These are phyloP conservation scores for Myripristis murdjan DNA, from an alignment of 2,797 vertebrate species.

Conservation along the genomic window DNA sequence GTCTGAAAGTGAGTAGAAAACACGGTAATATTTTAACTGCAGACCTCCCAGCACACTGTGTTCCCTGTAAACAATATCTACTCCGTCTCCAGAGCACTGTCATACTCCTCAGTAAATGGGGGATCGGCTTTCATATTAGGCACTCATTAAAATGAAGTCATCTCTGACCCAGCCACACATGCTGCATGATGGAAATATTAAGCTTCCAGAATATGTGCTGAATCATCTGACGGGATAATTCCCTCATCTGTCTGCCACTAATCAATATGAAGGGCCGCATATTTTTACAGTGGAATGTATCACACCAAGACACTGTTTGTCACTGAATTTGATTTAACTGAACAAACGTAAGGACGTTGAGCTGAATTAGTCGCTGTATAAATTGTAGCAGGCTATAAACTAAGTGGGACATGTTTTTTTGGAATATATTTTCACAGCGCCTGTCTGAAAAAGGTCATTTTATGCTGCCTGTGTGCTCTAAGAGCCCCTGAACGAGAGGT, in stretches of 20 bases:
- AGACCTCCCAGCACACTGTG: constrained; percentile 1
- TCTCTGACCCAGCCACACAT: constrained; percentile 44
- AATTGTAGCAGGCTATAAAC: neutral
- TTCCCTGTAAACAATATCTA: constrained; percentile 39
- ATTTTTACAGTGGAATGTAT: neutral
- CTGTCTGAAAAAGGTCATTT: neutral
- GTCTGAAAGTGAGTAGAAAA: neutral
- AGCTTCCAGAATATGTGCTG: constrained; percentile 35
- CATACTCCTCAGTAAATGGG: constrained; percentile 47
- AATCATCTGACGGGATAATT: constrained; percentile 29
- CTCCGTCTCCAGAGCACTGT: constrained; percentile 25
- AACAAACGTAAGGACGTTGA: neutral
- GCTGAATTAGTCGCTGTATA: neutral
- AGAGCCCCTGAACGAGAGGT: constrained; percentile 4
- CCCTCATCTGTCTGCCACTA: constrained; percentile 36
- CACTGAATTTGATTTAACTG: constrained; percentile 6
- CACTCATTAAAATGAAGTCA: constrained; percentile 62
- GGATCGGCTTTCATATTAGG: constrained; percentile 68
- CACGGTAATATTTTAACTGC: constrained; percentile 1
- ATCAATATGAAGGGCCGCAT: constrained; percentile 35
- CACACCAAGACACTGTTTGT: neutral
- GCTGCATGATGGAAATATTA: constrained; percentile 32
- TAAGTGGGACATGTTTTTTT: neutral
- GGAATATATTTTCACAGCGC: neutral
- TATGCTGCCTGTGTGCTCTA: neutral